Evolutionary conservation across 2,113 vertebrate genomes (phyloP), one percentile per base, ranked within the genome.

Genomic region (Boulengeromyrus knoepffleri): DNA sequence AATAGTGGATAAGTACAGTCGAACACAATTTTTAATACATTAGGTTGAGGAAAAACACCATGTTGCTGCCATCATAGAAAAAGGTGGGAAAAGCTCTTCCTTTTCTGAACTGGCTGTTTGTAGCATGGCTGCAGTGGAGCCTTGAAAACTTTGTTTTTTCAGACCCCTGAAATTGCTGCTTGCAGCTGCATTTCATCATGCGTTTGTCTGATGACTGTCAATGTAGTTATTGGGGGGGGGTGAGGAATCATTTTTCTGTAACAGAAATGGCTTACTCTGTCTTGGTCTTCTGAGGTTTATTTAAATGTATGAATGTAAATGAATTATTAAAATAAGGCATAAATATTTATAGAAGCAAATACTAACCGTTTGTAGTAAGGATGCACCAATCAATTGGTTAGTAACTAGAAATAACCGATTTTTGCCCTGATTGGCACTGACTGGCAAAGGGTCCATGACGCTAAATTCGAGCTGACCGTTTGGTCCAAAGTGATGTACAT

Each of bases 131-230:
- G 15, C 27, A 77, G 36, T 19, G 27, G 70, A 77, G 39, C 31
- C 70, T 77, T 77, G 70, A 15, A 24, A 77, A 77, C 36, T 39
- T 77, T 77, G 70, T 77, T 77, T 31, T 74, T 77, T 31, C 36
- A 39, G 70, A 36, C 70, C 70, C 70, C 15, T 39, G 2, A 39
- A 77, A 77, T 39, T 39, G 36, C 70, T 77, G 70, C 70, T 77
- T 77, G 70, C 70, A 31, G 31, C 70, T 77, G 70, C 70, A 77
- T 77, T 77, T 77, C 70, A 77, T 77, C 70, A 77, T 77, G 70
- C 70, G 12, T 39, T 77, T 77, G 31, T 77, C 70, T 77, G 70
- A 77, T 77, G 70, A 31, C 70, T 77, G 70, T 77, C 70, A 77
- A 77, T 77, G 70, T 77, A 77, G 70, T 39, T 77, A 39, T 77